These are phyloP conservation scores for Drosophila paulistorum DNA, from an alignment of 1,140 invertebrate species.

Conservation along the genomic window DNA sequence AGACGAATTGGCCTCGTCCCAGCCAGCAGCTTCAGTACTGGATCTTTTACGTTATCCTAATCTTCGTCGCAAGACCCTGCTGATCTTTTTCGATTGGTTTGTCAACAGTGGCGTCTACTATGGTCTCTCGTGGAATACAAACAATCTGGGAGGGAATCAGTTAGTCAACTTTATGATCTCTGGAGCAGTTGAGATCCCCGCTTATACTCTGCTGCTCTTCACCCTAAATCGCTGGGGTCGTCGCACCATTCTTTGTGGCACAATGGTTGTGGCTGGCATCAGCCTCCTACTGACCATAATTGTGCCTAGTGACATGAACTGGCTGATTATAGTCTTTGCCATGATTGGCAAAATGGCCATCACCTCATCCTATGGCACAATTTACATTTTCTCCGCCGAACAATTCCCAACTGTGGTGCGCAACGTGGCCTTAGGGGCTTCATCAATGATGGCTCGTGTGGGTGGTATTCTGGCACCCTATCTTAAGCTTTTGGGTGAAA, in stretches of 20 bases:
- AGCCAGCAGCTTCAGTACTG: slow-evolving; percentile 84
- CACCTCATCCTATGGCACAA: slow-evolving; percentile 90
- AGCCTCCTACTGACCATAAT: slow-evolving; percentile 86
- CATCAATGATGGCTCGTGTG: slow-evolving; percentile 90
- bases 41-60: slow-evolving; percentile 89
- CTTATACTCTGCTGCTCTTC: slow-evolving; percentile 88
- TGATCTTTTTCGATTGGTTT: slow-evolving; percentile 92
- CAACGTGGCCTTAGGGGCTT: slow-evolving; percentile 90
- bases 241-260: slow-evolving; percentile 87
- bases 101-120: slow-evolving; percentile 92
- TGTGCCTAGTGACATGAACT: slow-evolving; percentile 85
- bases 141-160: slow-evolving; percentile 89
- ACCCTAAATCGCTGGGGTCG: slow-evolving; percentile 90
- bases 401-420: slow-evolving; percentile 93
- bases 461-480: slow-evolving; percentile 91
- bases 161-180: slow-evolving; percentile 91
- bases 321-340: slow-evolving; percentile 87
- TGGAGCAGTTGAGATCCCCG: slow-evolving; percentile 90
- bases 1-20: slow-evolving; percentile 48
- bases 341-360: slow-evolving; percentile 93
- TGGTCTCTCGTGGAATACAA: slow-evolving; percentile 91
- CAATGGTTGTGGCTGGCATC: slow-evolving; percentile 88
- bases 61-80: slow-evolving; percentile 87
- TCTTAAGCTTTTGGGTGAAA: slow-evolving; percentile 87
- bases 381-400: slow-evolving; percentile 92